These are phyloP conservation scores for Drosophila nigrodunni DNA, from an alignment of 1,140 invertebrate genomes.

Conservation along the genomic window DNA sequence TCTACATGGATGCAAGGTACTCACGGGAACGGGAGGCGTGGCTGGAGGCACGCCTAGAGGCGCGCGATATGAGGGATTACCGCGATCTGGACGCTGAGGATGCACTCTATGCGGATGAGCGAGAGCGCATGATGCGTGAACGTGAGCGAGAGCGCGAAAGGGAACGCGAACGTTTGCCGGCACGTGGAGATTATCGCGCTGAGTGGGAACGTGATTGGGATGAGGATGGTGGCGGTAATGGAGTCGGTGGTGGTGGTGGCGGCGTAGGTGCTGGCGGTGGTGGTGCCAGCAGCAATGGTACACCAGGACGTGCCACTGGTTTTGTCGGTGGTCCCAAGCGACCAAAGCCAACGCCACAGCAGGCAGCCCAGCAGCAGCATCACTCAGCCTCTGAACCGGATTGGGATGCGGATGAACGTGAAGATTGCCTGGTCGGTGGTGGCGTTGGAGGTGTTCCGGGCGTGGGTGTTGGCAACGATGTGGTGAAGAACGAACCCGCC, in stretches of 20 bases:
- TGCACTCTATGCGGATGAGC: slow-evolving; percentile 71
- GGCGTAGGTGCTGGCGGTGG: slow-evolving; percentile 45
- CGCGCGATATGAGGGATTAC: slow-evolving; percentile 70
- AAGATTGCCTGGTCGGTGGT: slow-evolving; percentile 34
- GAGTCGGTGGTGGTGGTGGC: slow-evolving; percentile 41
- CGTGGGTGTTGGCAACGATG: slow-evolving; percentile 8
- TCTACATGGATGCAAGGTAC: slow-evolving; percentile 67
- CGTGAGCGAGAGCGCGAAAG: slow-evolving; percentile 67
- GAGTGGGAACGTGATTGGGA: slow-evolving; percentile 81
- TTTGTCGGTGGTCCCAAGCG: slow-evolving; percentile 78
- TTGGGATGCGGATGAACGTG: slow-evolving; percentile 79
- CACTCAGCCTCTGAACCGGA: slow-evolving; percentile 76
- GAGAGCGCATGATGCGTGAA: slow-evolving; percentile 52
- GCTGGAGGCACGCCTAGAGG: slow-evolving; percentile 66
- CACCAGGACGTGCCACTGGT: slow-evolving; percentile 56
- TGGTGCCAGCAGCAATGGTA: slow-evolving; percentile 11
- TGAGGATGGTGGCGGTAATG: slow-evolving; percentile 51
- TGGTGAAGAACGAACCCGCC: slow-evolving; percentile 62
- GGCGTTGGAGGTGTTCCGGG: slow-evolving; percentile 11
- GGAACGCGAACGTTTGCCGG: slow-evolving; percentile 56
- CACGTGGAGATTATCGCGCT: slow-evolving; percentile 64
- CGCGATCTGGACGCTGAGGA: slow-evolving; percentile 72
- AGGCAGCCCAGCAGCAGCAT: slow-evolving; percentile 54
- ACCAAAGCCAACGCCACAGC: slow-evolving; percentile 36
- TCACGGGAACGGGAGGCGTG: slow-evolving; percentile 74